These are phyloP conservation scores for Semaprochilodus insignis DNA, from an alignment of 2,797 vertebrate species.

Conservation along the genomic window DNA sequence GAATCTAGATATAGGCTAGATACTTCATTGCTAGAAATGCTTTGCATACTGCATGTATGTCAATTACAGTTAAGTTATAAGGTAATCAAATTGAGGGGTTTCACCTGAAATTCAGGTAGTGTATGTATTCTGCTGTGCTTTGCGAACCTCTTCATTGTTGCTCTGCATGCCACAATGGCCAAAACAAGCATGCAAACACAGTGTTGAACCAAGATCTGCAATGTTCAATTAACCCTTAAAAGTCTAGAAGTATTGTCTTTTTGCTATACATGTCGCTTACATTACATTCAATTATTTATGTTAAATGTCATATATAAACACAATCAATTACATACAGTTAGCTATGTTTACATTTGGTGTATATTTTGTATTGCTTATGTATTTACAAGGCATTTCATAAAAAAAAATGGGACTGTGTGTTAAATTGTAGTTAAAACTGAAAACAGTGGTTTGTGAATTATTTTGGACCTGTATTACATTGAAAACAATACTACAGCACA, in stretches of 20 bases:
- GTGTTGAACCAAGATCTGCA: background rate
- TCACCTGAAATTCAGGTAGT: background rate
- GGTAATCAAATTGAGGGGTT: no score
- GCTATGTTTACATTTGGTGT: background rate
- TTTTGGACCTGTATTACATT: no score
- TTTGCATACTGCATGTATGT: background rate
- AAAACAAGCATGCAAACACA: background rate
- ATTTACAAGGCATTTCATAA: no score
- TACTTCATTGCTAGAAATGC: background rate
- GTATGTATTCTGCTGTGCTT: background rate
- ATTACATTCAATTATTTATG: background rate
- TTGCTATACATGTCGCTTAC: background rate
- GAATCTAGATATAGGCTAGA: background rate
- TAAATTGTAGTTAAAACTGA: no score
- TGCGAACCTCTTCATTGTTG: background rate
- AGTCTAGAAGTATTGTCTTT: background rate
- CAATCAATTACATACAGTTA: background rate
- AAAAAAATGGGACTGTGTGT: no score
- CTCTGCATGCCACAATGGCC: background rate
- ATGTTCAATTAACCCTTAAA: background rate
- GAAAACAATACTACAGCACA: no score
- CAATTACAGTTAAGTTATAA: background rate
- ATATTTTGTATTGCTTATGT: no score
- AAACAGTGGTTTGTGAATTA: no score
- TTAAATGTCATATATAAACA: no score